A percentile compares a stretch with the other conserved stretches of the same genome.
phyloP scores from a whole-genome alignment of 2,797 vertebrate genomes.

The Emys orbicularis region DNA sequence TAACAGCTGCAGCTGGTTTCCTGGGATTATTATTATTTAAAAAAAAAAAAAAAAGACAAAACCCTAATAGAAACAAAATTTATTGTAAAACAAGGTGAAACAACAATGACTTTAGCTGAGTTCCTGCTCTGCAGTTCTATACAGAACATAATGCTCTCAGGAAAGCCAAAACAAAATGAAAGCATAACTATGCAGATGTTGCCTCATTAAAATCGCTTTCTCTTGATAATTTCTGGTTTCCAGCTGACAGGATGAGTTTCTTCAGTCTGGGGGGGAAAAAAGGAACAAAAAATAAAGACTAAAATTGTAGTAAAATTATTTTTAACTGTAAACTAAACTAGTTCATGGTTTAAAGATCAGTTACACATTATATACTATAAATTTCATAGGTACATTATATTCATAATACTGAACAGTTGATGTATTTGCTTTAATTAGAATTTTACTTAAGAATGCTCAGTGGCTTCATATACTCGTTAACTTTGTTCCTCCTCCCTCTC shows the following conservation, averaged over 20 bases:
- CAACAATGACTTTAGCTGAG: conserved; percentile 74
- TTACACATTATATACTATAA: background rate
- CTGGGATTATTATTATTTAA: conserved; percentile 65
- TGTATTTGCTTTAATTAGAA: background rate
- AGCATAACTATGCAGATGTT: conserved; percentile 16
- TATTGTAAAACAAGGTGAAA: conserved; percentile 79
- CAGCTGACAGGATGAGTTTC: conserved; percentile 97
- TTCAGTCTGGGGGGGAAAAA: conserved; percentile 90
- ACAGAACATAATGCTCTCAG: conserved; percentile 64
- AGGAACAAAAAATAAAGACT: background rate
- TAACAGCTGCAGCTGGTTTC: conserved; percentile 63
- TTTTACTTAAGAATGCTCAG: background rate
- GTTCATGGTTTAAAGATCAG: background rate
- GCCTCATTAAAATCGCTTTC: conserved; percentile 91
- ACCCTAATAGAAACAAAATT: conserved; percentile 71
- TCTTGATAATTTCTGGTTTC: conserved; percentile 99
- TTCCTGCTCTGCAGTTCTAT: conserved; percentile 72
- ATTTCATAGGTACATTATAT: background rate
- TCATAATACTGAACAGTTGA: background rate
- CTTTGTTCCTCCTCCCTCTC: background rate
- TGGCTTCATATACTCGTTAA: background rate
- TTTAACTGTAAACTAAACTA: background rate
- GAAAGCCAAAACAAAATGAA: conserved; percentile 60
- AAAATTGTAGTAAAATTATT: conserved; percentile 27
- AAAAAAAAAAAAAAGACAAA: conserved; percentile 41